A percentile compares a stretch with the other conserved stretches of the same genome.
Evolutionary conservation across 2,113 vertebrate genomes (phyloP).

Genomic region (Dipodomys merriami): DNA sequence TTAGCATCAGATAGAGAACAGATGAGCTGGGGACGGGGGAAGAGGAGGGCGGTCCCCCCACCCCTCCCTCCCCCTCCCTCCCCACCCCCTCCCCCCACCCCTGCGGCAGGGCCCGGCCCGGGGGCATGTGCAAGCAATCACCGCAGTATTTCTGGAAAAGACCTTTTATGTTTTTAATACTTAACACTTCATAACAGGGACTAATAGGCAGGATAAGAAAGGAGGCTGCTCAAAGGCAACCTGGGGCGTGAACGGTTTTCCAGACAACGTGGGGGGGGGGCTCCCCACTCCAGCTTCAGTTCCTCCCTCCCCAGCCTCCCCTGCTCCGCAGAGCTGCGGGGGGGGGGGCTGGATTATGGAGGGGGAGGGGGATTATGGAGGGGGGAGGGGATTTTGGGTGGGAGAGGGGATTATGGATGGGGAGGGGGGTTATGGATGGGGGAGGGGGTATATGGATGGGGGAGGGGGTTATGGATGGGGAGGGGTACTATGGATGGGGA

Average conservation of each 20-base stretch:
- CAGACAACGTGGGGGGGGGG: conserved; percentile 74
- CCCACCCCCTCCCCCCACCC: too few species aligned
- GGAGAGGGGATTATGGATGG: too few species aligned
- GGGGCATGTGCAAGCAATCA: conserved; percentile 90
- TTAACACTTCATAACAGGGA: conserved; percentile 91
- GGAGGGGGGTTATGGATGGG: too few species aligned
- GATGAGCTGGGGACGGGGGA: conserved; percentile 85
- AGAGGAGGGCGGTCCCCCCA: conserved; percentile 83
- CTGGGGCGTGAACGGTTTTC: conserved; percentile 83
- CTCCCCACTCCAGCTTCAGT: too few species aligned
- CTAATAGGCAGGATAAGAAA: conserved; percentile 88
- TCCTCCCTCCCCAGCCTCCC: conserved; percentile 3
- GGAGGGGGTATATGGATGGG: too few species aligned
- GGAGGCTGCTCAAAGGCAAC: conserved; percentile 78
- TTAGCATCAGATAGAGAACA: conserved; percentile 90
- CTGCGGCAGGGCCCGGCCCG: too few species aligned
- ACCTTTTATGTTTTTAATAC: conserved; percentile 90
- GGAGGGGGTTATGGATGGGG: too few species aligned
- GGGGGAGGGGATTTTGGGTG: too few species aligned
- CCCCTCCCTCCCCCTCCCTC: too few species aligned
- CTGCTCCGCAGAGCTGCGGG: not conserved
- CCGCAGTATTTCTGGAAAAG: conserved; percentile 87
- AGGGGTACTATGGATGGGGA: too few species aligned
- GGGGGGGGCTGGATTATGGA: too few species aligned
- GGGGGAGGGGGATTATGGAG: too few species aligned